Conservation (phyloP, 2,113 vertebrate genomes). For the Psammodynastes pulverulentus region DNA sequence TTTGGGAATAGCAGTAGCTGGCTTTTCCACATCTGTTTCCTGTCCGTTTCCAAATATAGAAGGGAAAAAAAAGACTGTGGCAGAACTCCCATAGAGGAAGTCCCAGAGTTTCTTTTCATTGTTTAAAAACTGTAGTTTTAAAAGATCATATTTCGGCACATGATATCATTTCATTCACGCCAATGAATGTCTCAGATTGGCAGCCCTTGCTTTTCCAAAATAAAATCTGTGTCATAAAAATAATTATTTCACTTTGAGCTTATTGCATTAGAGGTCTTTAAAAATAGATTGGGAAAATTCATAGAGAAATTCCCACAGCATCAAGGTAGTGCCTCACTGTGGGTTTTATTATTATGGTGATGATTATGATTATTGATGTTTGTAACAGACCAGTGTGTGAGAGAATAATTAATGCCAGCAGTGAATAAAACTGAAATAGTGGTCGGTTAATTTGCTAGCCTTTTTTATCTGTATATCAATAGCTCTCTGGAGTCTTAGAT, state of each 20-base stretch:
- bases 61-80: neutral
- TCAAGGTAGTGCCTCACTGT: neutral
- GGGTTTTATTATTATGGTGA: neutral
- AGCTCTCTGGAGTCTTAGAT: neutral
- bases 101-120: neutral
- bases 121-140: neutral
- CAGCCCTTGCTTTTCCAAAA: neutral
- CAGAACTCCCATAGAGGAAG: neutral
- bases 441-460: neutral
- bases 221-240: neutral
- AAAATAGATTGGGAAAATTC: neutral
- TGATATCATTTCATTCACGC: neutral
- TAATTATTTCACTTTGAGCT: neutral
- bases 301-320: neutral
- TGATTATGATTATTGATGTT: neutral
- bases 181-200: neutral
- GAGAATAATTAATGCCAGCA: neutral
- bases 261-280: neutral
- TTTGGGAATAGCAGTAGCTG: neutral
- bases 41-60: constrained; percentile 15
- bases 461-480: neutral
- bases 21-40: constrained; percentile 45
- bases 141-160: neutral
- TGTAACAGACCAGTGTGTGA: neutral
- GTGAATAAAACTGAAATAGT: neutral